Evolutionary conservation across 2,888 invertebrate genomes (phyloP).

Genomic region (Mycogona germanica): DNA sequence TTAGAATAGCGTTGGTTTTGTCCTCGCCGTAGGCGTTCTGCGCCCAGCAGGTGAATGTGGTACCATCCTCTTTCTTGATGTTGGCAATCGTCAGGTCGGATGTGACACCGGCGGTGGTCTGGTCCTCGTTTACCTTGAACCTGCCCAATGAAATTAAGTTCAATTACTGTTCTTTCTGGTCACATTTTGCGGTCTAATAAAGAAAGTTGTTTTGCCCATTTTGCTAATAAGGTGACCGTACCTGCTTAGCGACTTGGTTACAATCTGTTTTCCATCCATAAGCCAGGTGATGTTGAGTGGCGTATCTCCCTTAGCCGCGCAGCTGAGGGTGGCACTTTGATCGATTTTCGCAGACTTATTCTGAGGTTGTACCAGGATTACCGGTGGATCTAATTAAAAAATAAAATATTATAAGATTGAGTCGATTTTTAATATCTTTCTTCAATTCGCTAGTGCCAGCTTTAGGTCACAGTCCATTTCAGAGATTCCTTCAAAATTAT

Average conservation of each 20-base stretch:
- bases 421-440: too few species aligned
- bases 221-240: background rate
- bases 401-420: background rate
- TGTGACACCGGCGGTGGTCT: slow-evolving; percentile 4
- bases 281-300: slow-evolving; percentile 16
- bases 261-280: slow-evolving; percentile 11
- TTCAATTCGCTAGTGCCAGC: too few species aligned
- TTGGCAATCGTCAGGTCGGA: slow-evolving; percentile 10
- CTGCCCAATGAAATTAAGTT: background rate
- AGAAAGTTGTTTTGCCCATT: too few species aligned
- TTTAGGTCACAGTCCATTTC: too few species aligned
- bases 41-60: slow-evolving; percentile 10
- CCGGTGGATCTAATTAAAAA: slow-evolving; percentile 8
- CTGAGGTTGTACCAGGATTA: background rate
- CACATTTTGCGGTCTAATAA: too few species aligned
- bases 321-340: slow-evolving; percentile 1
- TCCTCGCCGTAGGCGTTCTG: slow-evolving; percentile 15
- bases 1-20: background rate
- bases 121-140: slow-evolving; percentile 1
- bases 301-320: slow-evolving; percentile 12
- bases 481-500: background rate
- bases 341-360: background rate
- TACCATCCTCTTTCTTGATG: slow-evolving; percentile 3
- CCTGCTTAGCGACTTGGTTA: background rate
- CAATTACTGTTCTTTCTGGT: too few species aligned